Percentiles rank a stretch among this genome's conserved stretches.
These are phyloP conservation scores for Hemibates koningsi DNA, from an alignment of 2,113 vertebrate species.

Conservation along the genomic window DNA sequence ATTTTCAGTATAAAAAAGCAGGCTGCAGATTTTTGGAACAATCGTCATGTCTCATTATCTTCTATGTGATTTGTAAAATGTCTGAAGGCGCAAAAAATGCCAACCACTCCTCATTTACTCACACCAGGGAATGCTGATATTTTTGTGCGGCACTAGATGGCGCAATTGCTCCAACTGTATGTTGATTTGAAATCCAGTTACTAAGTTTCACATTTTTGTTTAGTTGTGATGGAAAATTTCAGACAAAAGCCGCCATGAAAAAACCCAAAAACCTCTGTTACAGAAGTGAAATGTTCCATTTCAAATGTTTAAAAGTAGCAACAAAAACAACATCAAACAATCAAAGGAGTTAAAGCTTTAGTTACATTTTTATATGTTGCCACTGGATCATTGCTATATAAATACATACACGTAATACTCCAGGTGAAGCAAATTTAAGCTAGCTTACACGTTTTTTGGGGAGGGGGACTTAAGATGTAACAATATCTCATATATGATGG, in stretches of 20 bases:
- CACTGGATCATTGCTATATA: background rate
- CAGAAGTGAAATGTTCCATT: background rate
- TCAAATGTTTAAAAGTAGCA: background rate
- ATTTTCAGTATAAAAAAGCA: background rate
- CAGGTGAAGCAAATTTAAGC: background rate
- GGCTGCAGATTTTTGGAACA: background rate
- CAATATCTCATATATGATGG: background rate
- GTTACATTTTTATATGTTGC: background rate
- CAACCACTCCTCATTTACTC: background rate
- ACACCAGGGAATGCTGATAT: fast-evolving
- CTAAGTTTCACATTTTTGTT: background rate
- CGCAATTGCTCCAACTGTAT: background rate
- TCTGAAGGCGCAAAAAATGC: background rate
- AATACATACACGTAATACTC: background rate
- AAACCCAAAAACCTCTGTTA: background rate
- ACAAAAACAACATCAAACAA: background rate
- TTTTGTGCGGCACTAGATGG: conserved; percentile 4
- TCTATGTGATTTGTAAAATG: background rate
- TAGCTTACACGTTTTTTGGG: background rate
- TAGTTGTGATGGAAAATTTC: background rate
- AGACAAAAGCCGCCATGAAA: background rate
- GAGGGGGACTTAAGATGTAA: background rate
- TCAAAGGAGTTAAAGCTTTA: background rate
- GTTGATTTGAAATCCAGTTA: background rate
- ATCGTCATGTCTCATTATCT: background rate